Percentiles rank a stretch among this genome's conserved stretches.
Evolutionary conservation across 2,113 vertebrate species (phyloP).

Genomic region (Picathartes gymnocephalus): DNA sequence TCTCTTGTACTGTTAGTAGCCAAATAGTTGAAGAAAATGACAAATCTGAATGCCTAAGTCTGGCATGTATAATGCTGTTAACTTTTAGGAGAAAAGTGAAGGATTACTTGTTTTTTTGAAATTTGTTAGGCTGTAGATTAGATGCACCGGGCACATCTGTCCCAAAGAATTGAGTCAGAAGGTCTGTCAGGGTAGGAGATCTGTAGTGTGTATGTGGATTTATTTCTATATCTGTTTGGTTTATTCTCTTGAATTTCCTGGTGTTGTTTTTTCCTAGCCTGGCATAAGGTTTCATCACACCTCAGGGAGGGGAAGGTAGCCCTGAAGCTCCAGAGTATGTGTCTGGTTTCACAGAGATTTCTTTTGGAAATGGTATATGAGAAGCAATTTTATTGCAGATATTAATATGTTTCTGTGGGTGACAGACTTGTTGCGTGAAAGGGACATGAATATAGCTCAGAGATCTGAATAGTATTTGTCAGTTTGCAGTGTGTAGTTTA

Average conservation of each 20-base stretch:
- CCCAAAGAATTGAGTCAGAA: not conserved
- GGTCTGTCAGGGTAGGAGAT: not conserved
- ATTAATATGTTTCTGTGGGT: not conserved
- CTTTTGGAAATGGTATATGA: not conserved
- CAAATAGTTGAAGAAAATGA: not conserved
- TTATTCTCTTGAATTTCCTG: not conserved
- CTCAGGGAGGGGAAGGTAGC: accelerated
- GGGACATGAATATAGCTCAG: not conserved
- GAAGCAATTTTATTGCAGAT: not conserved
- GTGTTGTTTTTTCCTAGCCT: not conserved
- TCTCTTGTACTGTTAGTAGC: not conserved
- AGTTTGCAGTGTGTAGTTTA: not conserved
- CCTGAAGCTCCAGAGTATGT: not conserved
- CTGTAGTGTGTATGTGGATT: not conserved
- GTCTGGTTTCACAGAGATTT: not conserved
- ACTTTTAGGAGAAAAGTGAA: not conserved
- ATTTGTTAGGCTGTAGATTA: not conserved
- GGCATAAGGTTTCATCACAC: not conserved
- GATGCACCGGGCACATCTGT: not conserved
- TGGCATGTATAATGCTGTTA: not conserved
- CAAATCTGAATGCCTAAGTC: not conserved
- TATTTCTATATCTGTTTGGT: not conserved
- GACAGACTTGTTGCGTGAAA: not conserved
- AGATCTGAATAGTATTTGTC: not conserved
- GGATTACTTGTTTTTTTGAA: accelerated